phyloP scores from a whole-genome alignment of 2,888 invertebrate genomes.

The Tiliacea citrago region DNA sequence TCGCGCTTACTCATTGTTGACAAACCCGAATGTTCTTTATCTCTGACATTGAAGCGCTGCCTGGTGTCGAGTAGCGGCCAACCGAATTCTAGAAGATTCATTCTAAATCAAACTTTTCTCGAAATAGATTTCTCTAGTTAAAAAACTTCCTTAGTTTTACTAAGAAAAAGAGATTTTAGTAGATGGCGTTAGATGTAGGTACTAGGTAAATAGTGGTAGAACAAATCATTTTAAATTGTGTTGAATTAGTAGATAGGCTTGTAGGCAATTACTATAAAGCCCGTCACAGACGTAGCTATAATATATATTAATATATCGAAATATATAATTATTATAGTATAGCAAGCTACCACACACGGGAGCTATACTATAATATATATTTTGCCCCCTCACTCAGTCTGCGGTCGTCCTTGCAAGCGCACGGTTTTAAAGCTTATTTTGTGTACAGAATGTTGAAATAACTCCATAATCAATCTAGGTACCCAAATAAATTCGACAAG shows the following conservation, averaged over 20 bases:
- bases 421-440: too few relatives aligned
- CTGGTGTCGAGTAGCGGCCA: slow-evolving; percentile 64
- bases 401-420: too few relatives aligned
- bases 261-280: too few relatives aligned
- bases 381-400: too few relatives aligned
- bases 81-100: slow-evolving; percentile 43
- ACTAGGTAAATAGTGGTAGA: neutral
- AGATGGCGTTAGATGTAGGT: neutral
- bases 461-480: too few relatives aligned
- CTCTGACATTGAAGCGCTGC: slow-evolving; percentile 52
- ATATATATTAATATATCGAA: too few relatives aligned
- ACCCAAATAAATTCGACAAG: too few relatives aligned
- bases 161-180: neutral
- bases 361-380: too few relatives aligned
- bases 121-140: slow-evolving; percentile 23
- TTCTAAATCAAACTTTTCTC: neutral
- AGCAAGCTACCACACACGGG: too few relatives aligned
- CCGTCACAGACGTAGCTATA: too few relatives aligned
- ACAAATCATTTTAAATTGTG: neutral
- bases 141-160: neutral
- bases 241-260: neutral
- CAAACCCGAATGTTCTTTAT: slow-evolving; percentile 56
- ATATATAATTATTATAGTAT: too few relatives aligned
- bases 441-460: too few relatives aligned
- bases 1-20: neutral